phyloP scores from a whole-genome alignment of 2,797 vertebrate genomes.

The Sebastes miniatus region DNA sequence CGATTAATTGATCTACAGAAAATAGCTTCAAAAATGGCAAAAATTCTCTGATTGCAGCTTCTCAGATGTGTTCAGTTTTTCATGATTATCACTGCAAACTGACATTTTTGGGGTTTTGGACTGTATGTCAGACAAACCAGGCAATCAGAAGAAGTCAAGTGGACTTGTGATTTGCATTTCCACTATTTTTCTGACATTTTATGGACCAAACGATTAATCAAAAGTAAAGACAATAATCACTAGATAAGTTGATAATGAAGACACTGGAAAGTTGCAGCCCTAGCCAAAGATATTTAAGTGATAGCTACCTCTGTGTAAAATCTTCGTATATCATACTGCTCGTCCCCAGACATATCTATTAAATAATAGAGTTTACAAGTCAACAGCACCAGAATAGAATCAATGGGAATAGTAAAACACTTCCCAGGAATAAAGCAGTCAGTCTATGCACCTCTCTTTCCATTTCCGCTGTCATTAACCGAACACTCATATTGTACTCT shows the following conservation, averaged over 20 bases:
- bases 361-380: slow-evolving; percentile 9
- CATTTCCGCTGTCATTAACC: slow-evolving; percentile 37
- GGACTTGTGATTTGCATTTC: background rate
- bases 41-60: background rate
- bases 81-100: background rate
- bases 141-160: background rate
- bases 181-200: background rate
- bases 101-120: background rate
- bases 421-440: slow-evolving; percentile 23
- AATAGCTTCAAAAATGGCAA: background rate
- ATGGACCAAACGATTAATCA: background rate
- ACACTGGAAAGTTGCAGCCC: background rate
- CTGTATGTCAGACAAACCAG: background rate
- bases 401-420: slow-evolving; percentile 16
- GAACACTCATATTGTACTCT: slow-evolving; percentile 22
- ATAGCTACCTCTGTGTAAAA: background rate
- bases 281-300: background rate
- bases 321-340: background rate
- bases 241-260: background rate
- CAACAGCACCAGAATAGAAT: slow-evolving; percentile 19
- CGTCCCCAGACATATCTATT: background rate
- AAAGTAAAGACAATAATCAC: background rate
- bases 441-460: slow-evolving; percentile 28
- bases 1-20: background rate
- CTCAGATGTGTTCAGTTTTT: background rate